Base-by-base conservation (phyloP, 2,797 vertebrate species). In the Fringilla coelebs region DNA sequence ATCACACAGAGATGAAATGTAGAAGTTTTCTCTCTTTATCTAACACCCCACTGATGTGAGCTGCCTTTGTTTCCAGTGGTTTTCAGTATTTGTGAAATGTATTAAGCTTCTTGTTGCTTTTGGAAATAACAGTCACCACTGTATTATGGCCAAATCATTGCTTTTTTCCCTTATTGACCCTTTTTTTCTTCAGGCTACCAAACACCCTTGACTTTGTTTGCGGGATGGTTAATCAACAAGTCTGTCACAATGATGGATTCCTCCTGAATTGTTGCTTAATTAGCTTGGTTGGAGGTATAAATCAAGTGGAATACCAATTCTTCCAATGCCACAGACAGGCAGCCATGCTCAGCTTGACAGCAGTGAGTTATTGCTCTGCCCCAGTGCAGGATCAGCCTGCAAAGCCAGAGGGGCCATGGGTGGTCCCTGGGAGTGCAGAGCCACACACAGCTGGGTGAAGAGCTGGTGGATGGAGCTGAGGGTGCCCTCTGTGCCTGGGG, bases 191-290 rank as follows among this genome's bases (percentile, higher is more conserved):
- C 38, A 83, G 91, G 91, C 91, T 94, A 92, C 81, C 88, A 90
- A 96, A 90, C 93, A 93, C 93, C 94, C 92, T 95, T 86, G 95
- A 95, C 94, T 97, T 89, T 91, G 92, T 92, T 93, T 65, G 40
- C 84, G 92, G 96, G 94, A 85, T 89, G 74, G 94, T 97, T 98
- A 97, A 97, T 97, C 97, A 98, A 97, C 97, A 96, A 91, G 94
- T 97, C 96, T 98, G 98, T 98, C 98, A 97, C 89, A 96, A 97
- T 98, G 97, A 98, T 98, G 96, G 96, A 98, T 98, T 97, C 94
- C 88, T 95, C 96, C 86, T 67, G 90, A 91, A 97, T 85, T 97
- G 96, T 95, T 97, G 96, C 95, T 98, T 98, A 98, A 98, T 98
- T 98, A 97, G 97, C 96, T 98, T 71, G 89, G 96, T 95, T 96